Conservation (phyloP, 37 sponge, comb jelly and placozoan species). For the Oopsacas minuta region DNA sequence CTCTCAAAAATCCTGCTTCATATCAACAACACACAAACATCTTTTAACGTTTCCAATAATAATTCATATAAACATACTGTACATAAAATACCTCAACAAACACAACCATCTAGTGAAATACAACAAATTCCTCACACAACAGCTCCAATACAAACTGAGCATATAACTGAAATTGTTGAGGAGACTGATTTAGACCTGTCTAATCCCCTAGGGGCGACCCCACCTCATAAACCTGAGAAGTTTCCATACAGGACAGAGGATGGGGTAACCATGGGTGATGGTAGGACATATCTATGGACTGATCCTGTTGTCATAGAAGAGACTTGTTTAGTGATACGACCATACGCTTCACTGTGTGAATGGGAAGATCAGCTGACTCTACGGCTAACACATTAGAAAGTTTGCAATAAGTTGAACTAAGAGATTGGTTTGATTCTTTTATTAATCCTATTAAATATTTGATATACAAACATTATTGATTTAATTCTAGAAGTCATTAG, state of each 20-base stretch:
- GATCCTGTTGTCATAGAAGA: not conserved
- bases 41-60: not conserved
- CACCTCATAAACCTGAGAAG: not conserved
- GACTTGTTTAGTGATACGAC: not conserved
- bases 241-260: not conserved
- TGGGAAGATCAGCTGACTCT: not conserved
- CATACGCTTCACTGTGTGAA: not conserved
- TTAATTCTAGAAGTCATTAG: too few species aligned
- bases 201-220: not conserved
- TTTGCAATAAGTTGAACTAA: not conserved
- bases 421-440: slow-evolving; percentile 9
- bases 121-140: not conserved
- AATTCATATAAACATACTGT: not conserved
- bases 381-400: not conserved
- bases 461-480: too few species aligned
- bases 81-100: not conserved
- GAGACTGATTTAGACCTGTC: not conserved
- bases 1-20: not conserved
- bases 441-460: too few species aligned
- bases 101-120: not conserved
- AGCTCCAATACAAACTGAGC: not conserved
- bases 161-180: not conserved
- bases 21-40: not conserved
- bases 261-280: not conserved
- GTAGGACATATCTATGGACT: not conserved